Percentiles rank a stretch among this genome's conserved stretches.
These are phyloP conservation scores for Drosophila sproati DNA, from an alignment of 1,140 invertebrate species.

Conservation along the genomic window DNA sequence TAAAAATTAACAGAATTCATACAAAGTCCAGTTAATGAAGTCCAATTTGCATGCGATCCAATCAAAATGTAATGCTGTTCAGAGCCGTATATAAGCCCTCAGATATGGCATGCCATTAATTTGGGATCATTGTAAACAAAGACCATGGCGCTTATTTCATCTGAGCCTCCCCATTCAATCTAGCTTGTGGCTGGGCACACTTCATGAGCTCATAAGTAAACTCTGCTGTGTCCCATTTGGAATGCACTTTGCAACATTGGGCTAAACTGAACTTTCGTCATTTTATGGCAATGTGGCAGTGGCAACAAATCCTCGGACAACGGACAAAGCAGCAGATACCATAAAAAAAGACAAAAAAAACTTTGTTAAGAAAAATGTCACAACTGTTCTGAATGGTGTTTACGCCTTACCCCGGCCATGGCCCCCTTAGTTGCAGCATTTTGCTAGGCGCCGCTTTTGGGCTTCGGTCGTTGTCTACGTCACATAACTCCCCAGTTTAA, in stretches of 20 bases:
- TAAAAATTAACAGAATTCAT: not conserved
- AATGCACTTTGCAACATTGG: constrained; percentile 56
- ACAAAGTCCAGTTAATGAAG: not conserved
- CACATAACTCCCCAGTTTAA: constrained; percentile 80
- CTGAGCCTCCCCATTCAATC: constrained; percentile 50
- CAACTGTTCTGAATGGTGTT: constrained; percentile 47
- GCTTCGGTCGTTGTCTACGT: constrained; percentile 59
- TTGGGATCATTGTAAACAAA: constrained; percentile 34
- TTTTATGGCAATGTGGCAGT: constrained; percentile 37
- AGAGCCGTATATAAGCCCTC: constrained; percentile 9
- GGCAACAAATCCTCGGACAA: constrained; percentile 43
- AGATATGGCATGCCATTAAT: constrained; percentile 27
- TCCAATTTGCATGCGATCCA: not conserved
- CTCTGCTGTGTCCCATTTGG: constrained; percentile 43
- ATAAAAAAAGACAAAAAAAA: not conserved
- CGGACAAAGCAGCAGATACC: constrained; percentile 6
- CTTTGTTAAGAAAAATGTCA: constrained; percentile 53
- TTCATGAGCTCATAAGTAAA: constrained; percentile 3
- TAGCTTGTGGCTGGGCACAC: constrained; percentile 25
- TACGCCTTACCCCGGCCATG: not conserved
- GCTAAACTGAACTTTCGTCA: constrained; percentile 48
- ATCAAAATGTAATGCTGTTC: constrained; percentile 20
- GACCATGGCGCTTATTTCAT: constrained; percentile 35
- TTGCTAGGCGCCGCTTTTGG: constrained; percentile 3
- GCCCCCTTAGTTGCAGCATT: constrained; percentile 27